Evolutionary conservation across 2,113 vertebrate genomes (phyloP).

Genomic region (Neoarius graeffei): DNA sequence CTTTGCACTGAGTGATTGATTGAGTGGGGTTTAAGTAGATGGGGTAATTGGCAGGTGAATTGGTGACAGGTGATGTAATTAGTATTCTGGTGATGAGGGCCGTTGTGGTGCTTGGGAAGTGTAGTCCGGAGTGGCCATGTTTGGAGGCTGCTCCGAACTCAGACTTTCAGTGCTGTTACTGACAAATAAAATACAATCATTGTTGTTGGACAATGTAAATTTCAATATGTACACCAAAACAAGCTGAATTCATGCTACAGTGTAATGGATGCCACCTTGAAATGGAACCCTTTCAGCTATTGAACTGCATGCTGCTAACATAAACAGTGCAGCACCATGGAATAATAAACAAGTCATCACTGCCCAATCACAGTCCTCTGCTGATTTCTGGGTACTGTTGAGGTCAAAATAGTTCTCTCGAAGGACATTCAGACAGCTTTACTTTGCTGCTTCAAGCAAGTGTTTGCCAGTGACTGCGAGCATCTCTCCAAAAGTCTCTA

Average conservation of each 20-base stretch:
- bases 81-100: too few species aligned
- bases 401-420: background rate
- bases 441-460: background rate
- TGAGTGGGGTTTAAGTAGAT: too few species aligned
- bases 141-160: too few species aligned
- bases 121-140: too few species aligned
- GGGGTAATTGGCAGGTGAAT: too few species aligned
- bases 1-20: too few species aligned
- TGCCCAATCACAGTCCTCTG: background rate
- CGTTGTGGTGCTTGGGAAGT: too few species aligned
- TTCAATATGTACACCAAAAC: too few species aligned
- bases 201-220: background rate
- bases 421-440: background rate
- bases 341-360: background rate
- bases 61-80: too few species aligned
- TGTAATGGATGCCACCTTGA: background rate
- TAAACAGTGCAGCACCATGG: background rate
- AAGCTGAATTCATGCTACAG: background rate
- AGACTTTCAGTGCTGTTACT: too few species aligned
- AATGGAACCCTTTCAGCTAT: background rate
- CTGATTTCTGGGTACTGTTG: background rate
- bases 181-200: background rate
- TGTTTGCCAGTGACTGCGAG: background rate
- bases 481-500: background rate
- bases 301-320: background rate